Base-by-base conservation (phyloP, 2,797 vertebrate genomes). In the Serranus cabrilla region DNA sequence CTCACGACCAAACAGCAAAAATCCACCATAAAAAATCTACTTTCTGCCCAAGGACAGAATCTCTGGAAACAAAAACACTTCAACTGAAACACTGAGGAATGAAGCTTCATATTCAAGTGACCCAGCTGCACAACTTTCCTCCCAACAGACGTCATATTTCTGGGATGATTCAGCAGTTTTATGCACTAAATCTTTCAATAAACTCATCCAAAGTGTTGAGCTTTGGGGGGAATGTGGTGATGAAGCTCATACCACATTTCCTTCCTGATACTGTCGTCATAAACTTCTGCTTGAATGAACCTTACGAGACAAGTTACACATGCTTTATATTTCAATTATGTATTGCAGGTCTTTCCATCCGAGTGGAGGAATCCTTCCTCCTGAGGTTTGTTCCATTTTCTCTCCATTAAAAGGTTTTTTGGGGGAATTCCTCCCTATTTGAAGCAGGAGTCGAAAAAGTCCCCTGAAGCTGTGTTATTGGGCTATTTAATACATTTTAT, bases 171-270 rank as follows among this genome's bases (percentile, higher is more conserved):
- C 50, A 69, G 31, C 47, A 0, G 8, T 59, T 71, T 81, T 14
- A 76, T 50, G 52, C 31, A 40, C 64, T 71, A 54, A 23, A 70
- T 61, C 9, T 73, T 64, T 74, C 23, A 78, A 66, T 56, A 59
- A 21, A 37, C 54, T 71, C 7, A 0, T 56, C 12, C 68, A 18
- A 27, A 64, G 16, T 57, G 31, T 42, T 12, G 14, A 10, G n/a
- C 56, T 64, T 65, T 71, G 23, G 1, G n/a, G 40, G 8, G 21
- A 18, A 9, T 59, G 55, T 5, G 3, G n/a, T 51, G 45, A 54
- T 21, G 9, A 2, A 25, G 34, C 21, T 72, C 42, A 23, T 16
- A 27, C 20, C 1, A 13, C 27, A 71, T 66, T 67, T 71, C 67
- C 46, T 60, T 71, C 17, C 58, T 64, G 46, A 59, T 21, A 23